A percentile compares a stretch with the other conserved stretches of the same genome.
These are phyloP conservation scores for Colletes collaris DNA, from an alignment of 2,888 invertebrate genomes.

Conservation along the genomic window DNA sequence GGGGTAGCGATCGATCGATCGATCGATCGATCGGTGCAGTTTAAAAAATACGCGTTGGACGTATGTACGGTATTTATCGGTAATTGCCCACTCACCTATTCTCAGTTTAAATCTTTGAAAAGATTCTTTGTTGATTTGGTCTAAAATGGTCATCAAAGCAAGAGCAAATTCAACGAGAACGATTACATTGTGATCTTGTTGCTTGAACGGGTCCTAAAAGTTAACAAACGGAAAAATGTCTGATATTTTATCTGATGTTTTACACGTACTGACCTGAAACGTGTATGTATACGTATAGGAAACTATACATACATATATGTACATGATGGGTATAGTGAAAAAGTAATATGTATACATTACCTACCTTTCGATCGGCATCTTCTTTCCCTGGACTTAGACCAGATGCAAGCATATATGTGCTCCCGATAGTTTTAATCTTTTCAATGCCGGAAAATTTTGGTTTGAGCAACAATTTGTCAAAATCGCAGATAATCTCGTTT, in stretches of 20 bases:
- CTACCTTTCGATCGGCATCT: constrained; percentile 87
- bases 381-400: constrained; percentile 95
- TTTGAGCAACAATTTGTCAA: constrained; percentile 96
- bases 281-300: too few relatives aligned
- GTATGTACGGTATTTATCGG: not conserved
- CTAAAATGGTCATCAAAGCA: constrained; percentile 95
- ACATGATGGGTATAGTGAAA: too few relatives aligned
- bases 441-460: constrained; percentile 98
- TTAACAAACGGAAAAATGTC: not conserved
- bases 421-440: constrained; percentile 99
- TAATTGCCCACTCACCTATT: constrained; percentile 87
- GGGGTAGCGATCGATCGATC: too few relatives aligned
- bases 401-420: constrained; percentile 99
- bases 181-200: constrained; percentile 93
- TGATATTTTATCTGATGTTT: not conserved
- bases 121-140: constrained; percentile 97
- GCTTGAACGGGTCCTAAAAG: constrained; percentile 80
- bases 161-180: constrained; percentile 97
- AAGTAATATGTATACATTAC: constrained; percentile 55
- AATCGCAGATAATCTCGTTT: constrained; percentile 99
- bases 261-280: too few relatives aligned
- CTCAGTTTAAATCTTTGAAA: constrained; percentile 97
- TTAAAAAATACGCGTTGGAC: too few relatives aligned
- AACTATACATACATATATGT: too few relatives aligned
- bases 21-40: too few relatives aligned